These are phyloP conservation scores for Microcaecilia unicolor DNA, from an alignment of 2,797 vertebrate species.

Conservation along the genomic window DNA sequence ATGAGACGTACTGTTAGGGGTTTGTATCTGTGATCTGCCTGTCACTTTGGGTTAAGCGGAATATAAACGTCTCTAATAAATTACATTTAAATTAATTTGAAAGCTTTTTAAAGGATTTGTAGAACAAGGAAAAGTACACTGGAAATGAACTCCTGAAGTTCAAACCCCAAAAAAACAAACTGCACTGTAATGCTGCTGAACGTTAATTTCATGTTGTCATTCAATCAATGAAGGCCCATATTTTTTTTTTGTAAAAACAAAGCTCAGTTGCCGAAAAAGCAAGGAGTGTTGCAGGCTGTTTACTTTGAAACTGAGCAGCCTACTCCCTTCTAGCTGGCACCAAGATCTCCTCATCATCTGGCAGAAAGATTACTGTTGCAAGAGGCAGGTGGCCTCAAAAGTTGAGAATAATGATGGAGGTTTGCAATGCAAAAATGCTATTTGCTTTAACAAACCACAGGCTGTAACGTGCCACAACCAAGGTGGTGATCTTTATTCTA, in stretches of 20 bases:
- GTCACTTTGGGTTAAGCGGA: too few species aligned
- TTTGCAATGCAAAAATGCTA: slow-evolving; percentile 15
- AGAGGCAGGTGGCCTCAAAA: slow-evolving; percentile 32
- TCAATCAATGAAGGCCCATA: slow-evolving; percentile 14
- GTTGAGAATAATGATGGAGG: slow-evolving; percentile 16
- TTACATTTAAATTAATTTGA: too few species aligned
- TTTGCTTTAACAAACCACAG: slow-evolving; percentile 10
- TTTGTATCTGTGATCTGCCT: too few species aligned
- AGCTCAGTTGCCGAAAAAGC: slow-evolving; percentile 18
- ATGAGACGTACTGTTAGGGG: too few species aligned
- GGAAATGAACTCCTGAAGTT: slow-evolving; percentile 14
- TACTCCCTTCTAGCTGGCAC: slow-evolving; percentile 39
- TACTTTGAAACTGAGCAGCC: slow-evolving; percentile 30
- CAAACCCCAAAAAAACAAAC: slow-evolving; percentile 1
- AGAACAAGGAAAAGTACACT: slow-evolving; percentile 13
- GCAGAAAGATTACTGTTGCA: slow-evolving; percentile 25
- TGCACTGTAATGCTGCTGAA: slow-evolving; percentile 25
- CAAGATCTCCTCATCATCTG: slow-evolving; percentile 20
- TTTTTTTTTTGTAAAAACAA: slow-evolving; percentile 20
- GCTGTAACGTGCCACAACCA: slow-evolving; percentile 7
- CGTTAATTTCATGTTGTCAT: slow-evolving; percentile 30
- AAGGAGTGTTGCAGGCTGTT: slow-evolving; percentile 31
- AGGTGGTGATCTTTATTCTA: not conserved
- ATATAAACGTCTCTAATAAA: too few species aligned
- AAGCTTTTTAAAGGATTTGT: not conserved